These are phyloP conservation scores for Axinella damicornis DNA, from an alignment of 37 sponge, comb jelly and placozoan genomes.

Conservation along the genomic window DNA sequence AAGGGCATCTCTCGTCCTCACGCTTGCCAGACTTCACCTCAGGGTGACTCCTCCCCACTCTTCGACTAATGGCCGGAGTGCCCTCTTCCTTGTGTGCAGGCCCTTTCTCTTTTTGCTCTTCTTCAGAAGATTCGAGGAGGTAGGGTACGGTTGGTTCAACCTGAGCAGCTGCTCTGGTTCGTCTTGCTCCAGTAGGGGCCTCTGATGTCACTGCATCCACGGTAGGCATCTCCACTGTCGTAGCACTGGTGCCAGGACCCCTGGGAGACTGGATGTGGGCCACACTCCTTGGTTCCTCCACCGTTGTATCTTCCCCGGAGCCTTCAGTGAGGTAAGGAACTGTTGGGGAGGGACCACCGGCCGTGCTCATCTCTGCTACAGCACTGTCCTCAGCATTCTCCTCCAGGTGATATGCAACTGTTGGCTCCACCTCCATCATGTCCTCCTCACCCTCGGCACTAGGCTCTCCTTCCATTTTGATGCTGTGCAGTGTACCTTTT, in stretches of 20 bases:
- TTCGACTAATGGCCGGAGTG: too few species aligned
- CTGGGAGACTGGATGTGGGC: background rate
- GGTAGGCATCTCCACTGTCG: background rate
- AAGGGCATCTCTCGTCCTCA: too few species aligned
- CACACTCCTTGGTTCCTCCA: background rate
- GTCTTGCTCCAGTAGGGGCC: too few species aligned
- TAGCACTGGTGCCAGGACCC: background rate
- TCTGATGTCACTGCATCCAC: background rate
- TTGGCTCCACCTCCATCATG: constrained; percentile 28
- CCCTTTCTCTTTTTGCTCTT: constrained; percentile 3
- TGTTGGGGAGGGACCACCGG: background rate
- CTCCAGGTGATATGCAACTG: constrained; percentile 54
- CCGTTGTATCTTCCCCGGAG: too few species aligned
- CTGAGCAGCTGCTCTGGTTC: background rate
- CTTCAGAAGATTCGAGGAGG: constrained; percentile 12
- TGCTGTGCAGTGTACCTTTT: background rate
- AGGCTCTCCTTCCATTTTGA: too few species aligned
- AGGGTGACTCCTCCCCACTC: too few species aligned
- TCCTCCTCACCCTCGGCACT: background rate
- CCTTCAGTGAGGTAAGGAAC: too few species aligned
- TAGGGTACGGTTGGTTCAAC: constrained; percentile 63
- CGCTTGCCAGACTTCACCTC: too few species aligned
- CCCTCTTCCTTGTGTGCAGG: background rate
- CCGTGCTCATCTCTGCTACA: background rate
- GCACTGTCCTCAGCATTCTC: constrained; percentile 5